Evolutionary conservation across 1,140 invertebrate species (phyloP).

Genomic region (Leptinotarsa undecemlineata): DNA sequence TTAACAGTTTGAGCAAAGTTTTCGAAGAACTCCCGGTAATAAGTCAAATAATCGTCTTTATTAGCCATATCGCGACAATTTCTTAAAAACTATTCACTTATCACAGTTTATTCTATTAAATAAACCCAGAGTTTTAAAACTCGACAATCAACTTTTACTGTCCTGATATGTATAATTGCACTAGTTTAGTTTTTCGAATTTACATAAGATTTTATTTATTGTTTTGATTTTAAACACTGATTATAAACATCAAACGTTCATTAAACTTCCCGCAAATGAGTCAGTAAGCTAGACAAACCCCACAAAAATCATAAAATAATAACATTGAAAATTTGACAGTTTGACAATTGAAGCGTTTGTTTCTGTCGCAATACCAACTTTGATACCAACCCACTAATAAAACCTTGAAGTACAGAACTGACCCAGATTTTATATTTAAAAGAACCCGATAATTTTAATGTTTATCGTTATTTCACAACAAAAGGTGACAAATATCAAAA

Average conservation of each 20-base stretch:
- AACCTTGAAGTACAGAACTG: too few relatives aligned
- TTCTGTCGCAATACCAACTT: neutral
- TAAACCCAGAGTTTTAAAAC: conserved; percentile 26
- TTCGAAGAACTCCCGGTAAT: conserved; percentile 71
- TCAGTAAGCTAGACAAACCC: neutral
- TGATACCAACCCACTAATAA: neutral
- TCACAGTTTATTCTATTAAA: conserved; percentile 26
- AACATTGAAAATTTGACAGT: neutral
- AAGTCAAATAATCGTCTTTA: conserved; percentile 68
- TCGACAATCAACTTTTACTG: conserved; percentile 25
- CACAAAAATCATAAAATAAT: neutral
- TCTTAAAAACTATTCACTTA: conserved; percentile 9
- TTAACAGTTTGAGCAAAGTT: conserved; percentile 69
- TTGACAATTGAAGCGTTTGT: conserved; percentile 1
- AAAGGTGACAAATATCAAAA: too few relatives aligned
- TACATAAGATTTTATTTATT: neutral
- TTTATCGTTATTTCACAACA: too few relatives aligned
- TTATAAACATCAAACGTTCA: neutral
- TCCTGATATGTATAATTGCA: conserved; percentile 42
- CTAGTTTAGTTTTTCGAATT: conserved; percentile 28
- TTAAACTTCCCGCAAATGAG: neutral
- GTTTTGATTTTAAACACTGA: neutral
- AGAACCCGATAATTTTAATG: too few relatives aligned
- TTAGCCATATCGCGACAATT: conserved; percentile 48
- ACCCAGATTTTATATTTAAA: too few relatives aligned